A percentile compares a stretch with the other conserved stretches of the same genome.
Evolutionary conservation across 1,140 invertebrate species (phyloP).

Genomic region (Periplaneta americana): DNA sequence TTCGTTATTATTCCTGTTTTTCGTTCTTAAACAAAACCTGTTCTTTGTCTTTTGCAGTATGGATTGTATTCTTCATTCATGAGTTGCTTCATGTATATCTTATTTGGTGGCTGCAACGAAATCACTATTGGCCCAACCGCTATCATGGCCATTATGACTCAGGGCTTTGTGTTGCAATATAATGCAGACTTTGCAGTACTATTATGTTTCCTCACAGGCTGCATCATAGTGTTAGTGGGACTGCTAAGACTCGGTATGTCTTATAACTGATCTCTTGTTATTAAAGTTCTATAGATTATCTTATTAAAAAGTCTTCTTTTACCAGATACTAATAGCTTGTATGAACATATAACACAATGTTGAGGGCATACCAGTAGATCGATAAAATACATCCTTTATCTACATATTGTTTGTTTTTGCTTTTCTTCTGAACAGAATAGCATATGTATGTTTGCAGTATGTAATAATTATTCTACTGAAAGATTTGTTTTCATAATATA

Average conservation of each 20-base stretch:
- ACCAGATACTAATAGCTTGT: too few relatives aligned
- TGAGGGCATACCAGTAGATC: too few relatives aligned
- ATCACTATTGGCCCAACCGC: constrained; percentile 58
- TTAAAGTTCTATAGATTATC: not conserved
- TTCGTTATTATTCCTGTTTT: too few relatives aligned
- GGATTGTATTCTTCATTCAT: constrained; percentile 65
- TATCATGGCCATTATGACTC: constrained; percentile 48
- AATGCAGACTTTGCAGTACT: constrained; percentile 43
- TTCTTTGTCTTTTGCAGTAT: constrained; percentile 47
- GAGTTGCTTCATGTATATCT: constrained; percentile 59
- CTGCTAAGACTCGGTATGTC: constrained; percentile 53
- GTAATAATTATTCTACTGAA: too few relatives aligned
- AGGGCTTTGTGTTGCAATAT: constrained; percentile 33
- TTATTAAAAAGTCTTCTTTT: not conserved
- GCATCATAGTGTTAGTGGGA: constrained; percentile 50
- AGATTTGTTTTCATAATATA: too few relatives aligned
- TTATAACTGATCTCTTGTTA: too few relatives aligned
- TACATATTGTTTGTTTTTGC: too few relatives aligned
- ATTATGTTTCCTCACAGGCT: constrained; percentile 53
- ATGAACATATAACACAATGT: too few relatives aligned
- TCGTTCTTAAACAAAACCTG: too few relatives aligned
- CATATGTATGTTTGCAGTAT: too few relatives aligned
- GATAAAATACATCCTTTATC: too few relatives aligned
- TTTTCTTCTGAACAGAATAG: too few relatives aligned
- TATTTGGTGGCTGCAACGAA: constrained; percentile 61